These are phyloP conservation scores for Prorops nasuta DNA, from an alignment of 1,140 invertebrate species.

Conservation along the genomic window DNA sequence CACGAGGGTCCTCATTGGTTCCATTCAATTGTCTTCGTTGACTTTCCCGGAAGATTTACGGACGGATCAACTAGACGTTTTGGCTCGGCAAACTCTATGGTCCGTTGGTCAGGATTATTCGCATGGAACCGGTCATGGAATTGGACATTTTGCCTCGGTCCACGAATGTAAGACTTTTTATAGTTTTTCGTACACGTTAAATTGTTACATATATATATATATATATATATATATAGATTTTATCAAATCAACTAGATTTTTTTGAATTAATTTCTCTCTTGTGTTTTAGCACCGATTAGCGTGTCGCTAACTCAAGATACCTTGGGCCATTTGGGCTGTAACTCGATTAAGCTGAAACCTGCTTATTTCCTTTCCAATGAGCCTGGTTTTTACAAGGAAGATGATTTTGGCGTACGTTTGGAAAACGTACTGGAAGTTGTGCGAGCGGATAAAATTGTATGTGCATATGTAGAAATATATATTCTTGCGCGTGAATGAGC, in stretches of 20 bases:
- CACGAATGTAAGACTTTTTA: conserved; percentile 70
- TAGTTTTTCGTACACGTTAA: conserved; percentile 16
- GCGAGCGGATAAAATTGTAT: conserved; percentile 54
- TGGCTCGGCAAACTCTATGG: conserved; percentile 81
- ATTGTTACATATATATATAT: too few relatives aligned
- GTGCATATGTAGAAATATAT: conserved; percentile 9
- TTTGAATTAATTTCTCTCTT: conserved; percentile 3
- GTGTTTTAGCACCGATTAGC: conserved; percentile 68
- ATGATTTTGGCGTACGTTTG: conserved; percentile 86
- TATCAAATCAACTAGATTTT: conserved; percentile 1
- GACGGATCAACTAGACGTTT: conserved; percentile 69
- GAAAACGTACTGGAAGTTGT: conserved; percentile 90
- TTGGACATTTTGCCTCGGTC: conserved; percentile 81
- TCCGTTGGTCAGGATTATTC: conserved; percentile 75
- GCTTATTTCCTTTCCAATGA: conserved; percentile 86
- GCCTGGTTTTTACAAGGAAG: conserved; percentile 78
- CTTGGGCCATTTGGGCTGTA: conserved; percentile 21
- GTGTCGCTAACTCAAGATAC: conserved; percentile 59
- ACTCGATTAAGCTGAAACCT: conserved; percentile 60
- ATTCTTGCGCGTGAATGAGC: not conserved
- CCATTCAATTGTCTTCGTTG: conserved; percentile 71
- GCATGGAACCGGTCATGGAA: conserved; percentile 87
- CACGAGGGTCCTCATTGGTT: conserved; percentile 86
- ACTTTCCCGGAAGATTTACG: conserved; percentile 68
- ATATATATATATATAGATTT: too few relatives aligned